A percentile compares a stretch with the other conserved stretches of the same genome.
phyloP scores from a whole-genome alignment of 2,797 vertebrate genomes.

The Rhinatrema bivittatum region DNA sequence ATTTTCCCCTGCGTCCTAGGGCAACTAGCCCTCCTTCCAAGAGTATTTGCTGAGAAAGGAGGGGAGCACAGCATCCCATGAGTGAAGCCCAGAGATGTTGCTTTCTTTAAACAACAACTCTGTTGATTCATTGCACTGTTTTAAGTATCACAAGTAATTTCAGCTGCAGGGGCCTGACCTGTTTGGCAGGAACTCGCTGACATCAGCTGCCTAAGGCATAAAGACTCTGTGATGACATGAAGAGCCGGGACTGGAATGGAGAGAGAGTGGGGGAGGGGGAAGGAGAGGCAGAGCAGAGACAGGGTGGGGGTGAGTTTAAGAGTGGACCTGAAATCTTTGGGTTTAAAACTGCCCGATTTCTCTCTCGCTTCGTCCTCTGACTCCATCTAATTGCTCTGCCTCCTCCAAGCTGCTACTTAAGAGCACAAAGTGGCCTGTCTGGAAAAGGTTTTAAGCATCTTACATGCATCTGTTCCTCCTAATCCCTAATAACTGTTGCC shows the following conservation, averaged over 20 bases:
- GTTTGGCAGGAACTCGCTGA: constrained; percentile 13
- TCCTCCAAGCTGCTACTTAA: constrained; percentile 35
- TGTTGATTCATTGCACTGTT: background rate
- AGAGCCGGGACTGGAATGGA: background rate
- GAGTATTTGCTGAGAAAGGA: too few relatives aligned
- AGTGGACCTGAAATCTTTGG: background rate
- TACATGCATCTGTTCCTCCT: constrained; percentile 48
- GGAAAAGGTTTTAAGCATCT: constrained; percentile 52
- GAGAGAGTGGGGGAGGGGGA: fast-evolving
- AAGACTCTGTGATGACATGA: constrained; percentile 12
- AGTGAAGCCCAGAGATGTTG: background rate
- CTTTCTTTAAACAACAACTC: background rate
- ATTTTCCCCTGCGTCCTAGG: too few relatives aligned
- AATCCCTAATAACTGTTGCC: constrained; percentile 42
- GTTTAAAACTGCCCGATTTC: too few relatives aligned
- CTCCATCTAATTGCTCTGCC: constrained; percentile 43
- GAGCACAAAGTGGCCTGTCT: constrained; percentile 48
- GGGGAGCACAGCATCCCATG: background rate
- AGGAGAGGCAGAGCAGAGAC: background rate
- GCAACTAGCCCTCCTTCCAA: too few relatives aligned
- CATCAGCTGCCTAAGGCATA: constrained; percentile 24
- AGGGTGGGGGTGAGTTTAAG: background rate
- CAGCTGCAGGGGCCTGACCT: constrained; percentile 18
- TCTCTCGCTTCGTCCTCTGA: constrained; percentile 1
- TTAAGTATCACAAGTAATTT: background rate